Base-by-base conservation (phyloP, 2,113 vertebrate genomes). In the Microcebus tavaratra region DNA sequence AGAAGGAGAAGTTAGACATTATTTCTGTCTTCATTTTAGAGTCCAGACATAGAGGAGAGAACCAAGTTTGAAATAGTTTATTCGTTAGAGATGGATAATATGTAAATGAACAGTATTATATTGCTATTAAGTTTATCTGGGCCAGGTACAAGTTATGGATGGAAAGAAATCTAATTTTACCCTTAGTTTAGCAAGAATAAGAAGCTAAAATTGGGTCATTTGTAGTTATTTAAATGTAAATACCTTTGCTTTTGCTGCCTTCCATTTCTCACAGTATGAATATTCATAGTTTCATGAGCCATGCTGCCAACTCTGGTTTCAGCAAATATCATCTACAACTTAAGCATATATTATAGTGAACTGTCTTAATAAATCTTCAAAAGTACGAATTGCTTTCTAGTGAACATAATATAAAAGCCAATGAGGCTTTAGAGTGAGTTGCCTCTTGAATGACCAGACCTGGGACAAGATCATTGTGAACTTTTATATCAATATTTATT, bases 151-250 rank as follows among this genome's bases (percentile, higher is more conserved):
- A 90, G 20, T 39, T 36, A 65, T 21, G 9, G 1, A 73, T 80
- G 45, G 18, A 34, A 79, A 68, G 34, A 65, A 83, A 18, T 87
- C 14, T 63, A 63, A 63, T 34, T 85, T 94, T 93, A 84, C 31
- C 27, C 25, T 93, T 84, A 91, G 18, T 92, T 95, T 81, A 91
- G 36, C 68, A 87, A 55, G 45, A 95, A 83, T 75, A 86, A 87
- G 42, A 2, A 72, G 57, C 23, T 85, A 91, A 90, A 91, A 70
- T 9, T 27, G 10, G 48, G 13, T 90, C 87, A 90, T 76, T 76
- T 88, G 29, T 79, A 81, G 39, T 89, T 94, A 76, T 70, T 82
- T 70, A 79, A 84, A 85, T 65, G 45, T 78, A 94, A 95, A 68
- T 53, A 25, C 11, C 25, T 88, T 89, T 83, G 48, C 55, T 59